Evolutionary conservation across 2,797 vertebrate species (phyloP).

Genomic region (Anguilla marmorata): DNA sequence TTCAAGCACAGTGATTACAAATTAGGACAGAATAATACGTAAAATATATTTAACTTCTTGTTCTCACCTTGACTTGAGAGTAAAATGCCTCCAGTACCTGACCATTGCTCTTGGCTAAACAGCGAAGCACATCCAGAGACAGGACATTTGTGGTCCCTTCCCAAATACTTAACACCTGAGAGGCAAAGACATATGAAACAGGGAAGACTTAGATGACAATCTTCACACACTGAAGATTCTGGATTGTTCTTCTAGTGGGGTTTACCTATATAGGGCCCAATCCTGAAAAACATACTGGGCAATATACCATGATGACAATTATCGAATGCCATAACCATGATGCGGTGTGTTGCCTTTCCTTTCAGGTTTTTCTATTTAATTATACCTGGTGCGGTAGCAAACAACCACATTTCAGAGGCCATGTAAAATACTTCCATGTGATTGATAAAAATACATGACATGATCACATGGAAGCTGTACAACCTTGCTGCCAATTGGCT

Average conservation of each 20-base stretch:
- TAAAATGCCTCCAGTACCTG: slow-evolving; percentile 70
- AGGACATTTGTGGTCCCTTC: slow-evolving; percentile 84
- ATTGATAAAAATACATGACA: too few relatives aligned
- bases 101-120: slow-evolving; percentile 72
- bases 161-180: slow-evolving; percentile 83
- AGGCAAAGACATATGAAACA: slow-evolving; percentile 17
- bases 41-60: neutral
- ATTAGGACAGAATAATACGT: neutral
- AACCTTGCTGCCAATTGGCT: too few relatives aligned
- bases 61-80: slow-evolving; percentile 69
- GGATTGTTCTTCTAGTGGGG: neutral
- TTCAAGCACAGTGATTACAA: neutral
- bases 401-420: too few relatives aligned
- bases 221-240: neutral
- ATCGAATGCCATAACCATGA: too few relatives aligned
- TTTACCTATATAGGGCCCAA: neutral
- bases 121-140: slow-evolving; percentile 77
- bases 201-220: neutral
- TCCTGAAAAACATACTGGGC: neutral
- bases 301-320: too few relatives aligned
- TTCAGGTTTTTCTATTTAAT: too few relatives aligned
- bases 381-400: too few relatives aligned
- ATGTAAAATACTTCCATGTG: too few relatives aligned
- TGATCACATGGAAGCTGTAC: too few relatives aligned
- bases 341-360: too few relatives aligned